Evolutionary conservation across 2,888 invertebrate species (phyloP), one percentile per base, ranked within the genome.

Genomic region (Pachliopta kotzebuea): DNA sequence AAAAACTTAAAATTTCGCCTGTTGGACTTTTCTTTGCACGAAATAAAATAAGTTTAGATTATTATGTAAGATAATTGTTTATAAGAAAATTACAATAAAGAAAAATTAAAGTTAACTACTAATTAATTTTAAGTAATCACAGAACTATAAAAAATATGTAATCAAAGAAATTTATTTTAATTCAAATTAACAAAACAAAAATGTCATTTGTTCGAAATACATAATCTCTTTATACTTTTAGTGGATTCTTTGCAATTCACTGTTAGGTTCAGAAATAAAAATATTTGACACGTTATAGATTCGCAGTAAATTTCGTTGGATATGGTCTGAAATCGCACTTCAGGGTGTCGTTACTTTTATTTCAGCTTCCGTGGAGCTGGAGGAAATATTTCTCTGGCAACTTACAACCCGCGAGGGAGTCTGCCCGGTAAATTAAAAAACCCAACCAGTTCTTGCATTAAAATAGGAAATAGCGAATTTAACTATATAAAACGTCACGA

Each of bases 331-430:
- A 83, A 90, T 87, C 76, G 85, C 86, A 81, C 90, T 85, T 78
- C 80, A 60, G 90, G 90, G 90, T 84, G 81, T 82, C 84, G 78
- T 90, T 90, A 86, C 84, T 87, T 89, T 89, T 89, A 89, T 89
- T 90, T 88, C 85, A 90, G 89, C 88, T 88, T 88, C 84, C 86
- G 83, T 84, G 88, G 90, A 89, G 37, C 89, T 90, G 85, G 90
- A 89, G 90, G 89, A 89, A 90, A 90, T 89, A 90, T 90, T 86
- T 86, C 88, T 84, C 83, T 77, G 78, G 75, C 78, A 86, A 84
- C 86, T 89, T 89, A 90, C 89, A 84, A 85, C 86, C 78, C 82
- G 79, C 85, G 74, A 69, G 86, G 85, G 89, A 86, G 81, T 82
- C 82, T 75, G 74, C 79, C 84, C 75, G 83, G 82, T 74, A 49